Base-by-base conservation (phyloP, 2,888 invertebrate species). In the Caenorhabditis auriculariae region DNA sequence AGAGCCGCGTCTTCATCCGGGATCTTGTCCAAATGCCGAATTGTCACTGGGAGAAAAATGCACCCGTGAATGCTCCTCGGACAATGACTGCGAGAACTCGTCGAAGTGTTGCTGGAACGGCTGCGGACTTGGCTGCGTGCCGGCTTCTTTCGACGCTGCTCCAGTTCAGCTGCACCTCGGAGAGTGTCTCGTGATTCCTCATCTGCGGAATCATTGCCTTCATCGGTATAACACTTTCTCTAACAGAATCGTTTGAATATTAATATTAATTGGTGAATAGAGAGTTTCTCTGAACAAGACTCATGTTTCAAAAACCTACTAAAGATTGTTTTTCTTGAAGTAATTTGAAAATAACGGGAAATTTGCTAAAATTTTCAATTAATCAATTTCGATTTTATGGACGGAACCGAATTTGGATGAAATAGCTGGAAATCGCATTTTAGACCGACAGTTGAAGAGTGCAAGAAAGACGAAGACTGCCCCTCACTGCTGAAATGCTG, bases 51-150 rank as follows among this genome's bases (percentile, higher is more conserved):
- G 35, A 23, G 62, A 63, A n/a, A 54, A 54, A 7, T 75, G 76
- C 49, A 38, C 50, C 9, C 51, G 67, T 26, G 48, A 63, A 28
- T 78, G 77, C 55, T 59, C 59, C 37, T 41, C 64, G 2, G 78
- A 78, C 48, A 55, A 47, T 4, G 71, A 76, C 29, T 78, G 78
- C 46, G 32, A 50, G n/a, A 21, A 38, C 7, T 39, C 44, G 5
- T 62, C 76, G 23, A 77, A 75, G 48, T 80, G 80, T 52, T 80
- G 80, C 54, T 74, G 69, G 59, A 74, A 74, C 46, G 80, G 80
- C 6, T 79, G 79, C 50, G 77, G 79, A 6, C 44, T 76, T 24
- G 56, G 59, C 9, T 78, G 78, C 53, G 54, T 52, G 17, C 45
- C 49, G 15, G 41, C 32, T 41, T 2, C 45, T 46, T n/a, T 45